Percentiles rank a stretch among this genome's conserved stretches.
Conservation (phyloP, 2,797 vertebrate species). For the Sebastolobus alascanus region DNA sequence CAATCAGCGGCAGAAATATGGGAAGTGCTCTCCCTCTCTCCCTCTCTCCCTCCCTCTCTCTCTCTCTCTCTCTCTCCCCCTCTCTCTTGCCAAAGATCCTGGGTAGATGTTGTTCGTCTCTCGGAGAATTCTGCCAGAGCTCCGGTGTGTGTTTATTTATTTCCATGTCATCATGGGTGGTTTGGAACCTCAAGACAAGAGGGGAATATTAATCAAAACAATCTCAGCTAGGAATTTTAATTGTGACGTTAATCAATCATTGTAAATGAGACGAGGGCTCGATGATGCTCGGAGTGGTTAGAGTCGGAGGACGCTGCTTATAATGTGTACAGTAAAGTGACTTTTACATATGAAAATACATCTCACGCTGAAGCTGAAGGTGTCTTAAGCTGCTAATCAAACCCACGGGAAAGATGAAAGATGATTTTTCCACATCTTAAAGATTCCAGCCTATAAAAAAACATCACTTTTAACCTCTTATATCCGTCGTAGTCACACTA, state of each 20-base stretch:
- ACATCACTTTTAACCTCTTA: not conserved
- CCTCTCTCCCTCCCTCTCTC: constrained; percentile 13
- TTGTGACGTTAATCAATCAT: constrained; percentile 81
- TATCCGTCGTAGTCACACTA: not conserved
- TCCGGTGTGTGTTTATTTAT: constrained; percentile 80
- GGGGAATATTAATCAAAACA: constrained; percentile 79
- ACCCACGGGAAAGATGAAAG: not conserved
- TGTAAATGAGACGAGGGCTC: constrained; percentile 64
- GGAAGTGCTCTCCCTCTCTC: constrained; percentile 91
- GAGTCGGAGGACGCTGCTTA: constrained; percentile 5
- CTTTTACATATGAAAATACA: not conserved
- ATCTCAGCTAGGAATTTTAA: constrained; percentile 73
- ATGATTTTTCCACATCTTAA: not conserved
- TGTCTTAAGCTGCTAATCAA: not conserved
- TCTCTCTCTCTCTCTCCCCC: constrained; percentile 8
- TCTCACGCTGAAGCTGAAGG: not conserved
- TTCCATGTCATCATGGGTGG: constrained; percentile 90
- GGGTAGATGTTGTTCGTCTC: constrained; percentile 65
- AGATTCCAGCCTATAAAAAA: not conserved
- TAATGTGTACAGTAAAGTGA: constrained; percentile 3
- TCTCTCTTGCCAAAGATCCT: constrained; percentile 54
- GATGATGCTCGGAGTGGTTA: not conserved
- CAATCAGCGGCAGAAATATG: constrained; percentile 96
- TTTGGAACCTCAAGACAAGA: constrained; percentile 86
- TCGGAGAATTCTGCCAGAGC: constrained; percentile 68